Base-by-base conservation (phyloP, 2,888 invertebrate genomes). In the Andrena minutula region DNA sequence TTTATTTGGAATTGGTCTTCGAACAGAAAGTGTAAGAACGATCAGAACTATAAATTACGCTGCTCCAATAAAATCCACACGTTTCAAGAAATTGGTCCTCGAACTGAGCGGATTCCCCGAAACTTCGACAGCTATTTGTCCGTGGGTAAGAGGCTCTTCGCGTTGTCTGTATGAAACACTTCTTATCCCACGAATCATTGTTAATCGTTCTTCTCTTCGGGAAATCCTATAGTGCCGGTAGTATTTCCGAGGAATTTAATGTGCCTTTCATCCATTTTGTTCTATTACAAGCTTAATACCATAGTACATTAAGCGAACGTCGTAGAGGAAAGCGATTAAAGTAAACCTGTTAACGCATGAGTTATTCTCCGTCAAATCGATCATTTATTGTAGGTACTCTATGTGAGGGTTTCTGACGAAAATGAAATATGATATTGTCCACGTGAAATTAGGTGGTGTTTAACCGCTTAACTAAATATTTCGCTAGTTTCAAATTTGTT, bases 131-230 rank as follows among this genome's bases (percentile, higher is more conserved):
- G 71, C 72, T 58, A 75, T 82, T 80, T 79, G 76, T 84, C 78
- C 66, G 76, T 12, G 72, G 86, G 82, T 86, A 86, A 86, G 86
- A 80, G 76, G 84, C 84, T 84, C 84, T 77, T 28, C 65, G 28
- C 78, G 72, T 82, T 82, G 76, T 82, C 78, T 72, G 32, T 81
- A 72, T 74, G 86, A 84, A 76, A 74, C 63, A 66, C 74, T 60
- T 82, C 77, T 82, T 84, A 85, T 72, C 75, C 73, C 63, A 60
- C 10, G 16, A 41, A 41, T 63, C 75, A 75, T 72, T 58, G 63
- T 78, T 83, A 83, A 85, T 80, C 70, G 75, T 75, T 76, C 84
- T 74, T 63, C 65, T 51, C 70, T 47, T 53, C 60, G 75, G 69
- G 65, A 30, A 32, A 58, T 47, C 49, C 35, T n/a, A 60, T 16